These are phyloP conservation scores for Pseudochromis fuscus DNA, from an alignment of 2,797 vertebrate species.

Conservation along the genomic window DNA sequence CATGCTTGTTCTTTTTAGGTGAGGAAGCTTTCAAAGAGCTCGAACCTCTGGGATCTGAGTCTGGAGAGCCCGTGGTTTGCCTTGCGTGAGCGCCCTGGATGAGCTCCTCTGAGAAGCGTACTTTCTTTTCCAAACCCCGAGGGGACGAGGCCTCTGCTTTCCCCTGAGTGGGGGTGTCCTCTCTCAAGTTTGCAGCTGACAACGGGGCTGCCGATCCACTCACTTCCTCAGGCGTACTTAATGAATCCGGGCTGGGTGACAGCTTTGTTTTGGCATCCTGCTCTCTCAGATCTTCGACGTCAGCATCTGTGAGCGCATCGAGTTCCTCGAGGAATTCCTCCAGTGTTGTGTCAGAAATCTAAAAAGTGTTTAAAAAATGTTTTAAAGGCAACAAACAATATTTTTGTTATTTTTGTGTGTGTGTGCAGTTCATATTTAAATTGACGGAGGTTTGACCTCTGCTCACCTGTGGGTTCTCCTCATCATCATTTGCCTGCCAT, in stretches of 20 bases:
- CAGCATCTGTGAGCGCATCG: slow-evolving; percentile 77
- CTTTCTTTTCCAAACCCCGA: slow-evolving; percentile 81
- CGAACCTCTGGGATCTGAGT: slow-evolving; percentile 58
- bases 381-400: too few relatives aligned
- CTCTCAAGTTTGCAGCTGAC: slow-evolving; percentile 19
- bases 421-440: not conserved
- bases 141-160: slow-evolving; percentile 47
- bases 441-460: slow-evolving; percentile 20
- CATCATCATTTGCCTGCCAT: slow-evolving; percentile 89
- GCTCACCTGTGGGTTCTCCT: slow-evolving; percentile 81
- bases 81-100: slow-evolving; percentile 57
- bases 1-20: slow-evolving; percentile 39
- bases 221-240: slow-evolving; percentile 41
- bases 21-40: slow-evolving; percentile 60
- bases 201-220: slow-evolving; percentile 22
- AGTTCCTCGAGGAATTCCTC: slow-evolving; percentile 86
- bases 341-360: slow-evolving; percentile 75
- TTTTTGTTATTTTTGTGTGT: not conserved
- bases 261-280: slow-evolving; percentile 58
- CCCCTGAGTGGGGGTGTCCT: slow-evolving; percentile 24
- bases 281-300: slow-evolving; percentile 64
- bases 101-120: slow-evolving; percentile 82
- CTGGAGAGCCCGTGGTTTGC: slow-evolving; percentile 41
- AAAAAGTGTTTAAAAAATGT: too few relatives aligned
- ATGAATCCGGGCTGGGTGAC: slow-evolving; percentile 29